Conservation (phyloP, 2,113 vertebrate species). For the Eubucco bourcierii region DNA sequence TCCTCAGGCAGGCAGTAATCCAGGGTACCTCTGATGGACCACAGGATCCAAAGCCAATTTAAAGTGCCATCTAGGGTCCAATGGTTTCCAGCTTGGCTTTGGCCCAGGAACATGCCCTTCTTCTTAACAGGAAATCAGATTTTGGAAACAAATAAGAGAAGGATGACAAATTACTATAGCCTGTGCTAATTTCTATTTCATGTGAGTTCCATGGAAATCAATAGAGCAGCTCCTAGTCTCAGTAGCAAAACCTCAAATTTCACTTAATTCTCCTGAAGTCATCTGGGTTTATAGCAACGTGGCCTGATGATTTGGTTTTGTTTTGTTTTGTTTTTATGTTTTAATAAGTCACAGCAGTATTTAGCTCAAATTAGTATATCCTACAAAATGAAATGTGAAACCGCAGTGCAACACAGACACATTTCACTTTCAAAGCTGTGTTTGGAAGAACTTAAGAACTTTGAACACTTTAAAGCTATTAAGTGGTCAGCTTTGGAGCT, state of each 20-base stretch:
- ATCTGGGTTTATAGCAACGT: background rate
- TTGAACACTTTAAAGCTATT: constrained; percentile 17
- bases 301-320: background rate
- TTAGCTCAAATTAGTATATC: constrained; percentile 29
- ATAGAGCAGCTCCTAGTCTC: background rate
- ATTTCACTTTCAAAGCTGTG: background rate
- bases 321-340: background rate
- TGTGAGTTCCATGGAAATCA: background rate
- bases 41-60: background rate
- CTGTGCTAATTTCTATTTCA: constrained; percentile 4
- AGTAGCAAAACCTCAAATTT: background rate
- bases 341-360: constrained; percentile 9
- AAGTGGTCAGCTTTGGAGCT: background rate
- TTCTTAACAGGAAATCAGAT: constrained; percentile 53
- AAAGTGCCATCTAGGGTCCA: background rate
- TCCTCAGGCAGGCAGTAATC: background rate
- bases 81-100: background rate
- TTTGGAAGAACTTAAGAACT: constrained; percentile 18
- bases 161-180: background rate
- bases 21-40: background rate
- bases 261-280: background rate
- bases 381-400: constrained; percentile 31
- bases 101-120: constrained; percentile 39
- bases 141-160: constrained; percentile 11
- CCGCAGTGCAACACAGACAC: fast-evolving